These are phyloP conservation scores for Spongia lamella DNA, from an alignment of 37 sponge, comb jelly and placozoan species.

Conservation along the genomic window DNA sequence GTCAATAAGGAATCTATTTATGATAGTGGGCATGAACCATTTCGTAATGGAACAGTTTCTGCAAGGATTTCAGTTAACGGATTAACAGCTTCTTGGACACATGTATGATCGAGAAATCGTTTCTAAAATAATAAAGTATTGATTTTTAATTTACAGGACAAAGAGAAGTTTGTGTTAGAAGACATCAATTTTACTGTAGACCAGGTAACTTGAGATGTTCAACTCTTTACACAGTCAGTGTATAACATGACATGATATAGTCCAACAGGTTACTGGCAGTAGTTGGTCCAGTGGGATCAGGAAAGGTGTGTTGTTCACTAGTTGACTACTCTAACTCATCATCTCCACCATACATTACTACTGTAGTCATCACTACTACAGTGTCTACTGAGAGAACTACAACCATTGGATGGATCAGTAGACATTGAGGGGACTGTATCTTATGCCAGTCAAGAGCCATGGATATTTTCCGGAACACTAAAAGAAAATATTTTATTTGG, in stretches of 20 bases:
- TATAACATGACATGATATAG: neutral
- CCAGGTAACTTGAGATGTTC: constrained; percentile 26
- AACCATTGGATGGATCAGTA: constrained; percentile 38
- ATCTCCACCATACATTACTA: neutral
- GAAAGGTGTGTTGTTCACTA: constrained; percentile 45
- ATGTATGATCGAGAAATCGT: too few species aligned
- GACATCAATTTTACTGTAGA: constrained; percentile 41
- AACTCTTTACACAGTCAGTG: neutral
- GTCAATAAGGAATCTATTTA: too few species aligned
- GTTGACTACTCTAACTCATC: neutral
- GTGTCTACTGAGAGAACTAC: constrained; percentile 51
- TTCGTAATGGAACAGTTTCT: too few species aligned
- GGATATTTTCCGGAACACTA: constrained; percentile 77
- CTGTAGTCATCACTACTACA: constrained; percentile 65
- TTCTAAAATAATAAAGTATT: too few species aligned
- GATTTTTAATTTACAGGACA: neutral
- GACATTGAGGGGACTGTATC: constrained; percentile 46
- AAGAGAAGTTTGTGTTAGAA: constrained; percentile 25
- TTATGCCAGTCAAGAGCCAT: constrained; percentile 72
- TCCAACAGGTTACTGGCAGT: constrained; percentile 38
- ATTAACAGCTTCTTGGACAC: too few species aligned
- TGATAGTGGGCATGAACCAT: too few species aligned
- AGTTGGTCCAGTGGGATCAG: constrained; percentile 72
- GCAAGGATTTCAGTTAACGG: too few species aligned
- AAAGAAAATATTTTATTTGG: constrained; percentile 80